phyloP scores from a whole-genome alignment of 2,888 invertebrate species.

The Drosophila kambysellisi region DNA sequence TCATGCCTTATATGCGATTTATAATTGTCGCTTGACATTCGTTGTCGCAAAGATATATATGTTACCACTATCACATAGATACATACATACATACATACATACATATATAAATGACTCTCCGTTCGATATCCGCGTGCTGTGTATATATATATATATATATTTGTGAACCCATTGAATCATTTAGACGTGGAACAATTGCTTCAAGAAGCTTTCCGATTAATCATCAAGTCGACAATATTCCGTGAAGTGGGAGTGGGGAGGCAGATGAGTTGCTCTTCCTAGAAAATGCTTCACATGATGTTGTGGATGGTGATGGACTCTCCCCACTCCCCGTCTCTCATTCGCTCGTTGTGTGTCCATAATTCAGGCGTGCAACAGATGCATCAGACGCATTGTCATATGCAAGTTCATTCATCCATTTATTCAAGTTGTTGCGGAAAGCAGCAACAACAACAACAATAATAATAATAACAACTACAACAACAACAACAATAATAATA shows the following conservation, averaged over 20 bases:
- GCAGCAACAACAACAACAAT: not conserved
- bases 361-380: constrained; percentile 28
- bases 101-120: too few species aligned
- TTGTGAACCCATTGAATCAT: constrained; percentile 38
- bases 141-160: not conserved
- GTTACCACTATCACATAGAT: constrained; percentile 17
- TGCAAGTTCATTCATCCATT: constrained; percentile 47
- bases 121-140: not conserved
- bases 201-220: constrained; percentile 47
- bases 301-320: not conserved
- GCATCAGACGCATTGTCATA: constrained; percentile 21
- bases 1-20: constrained; percentile 41
- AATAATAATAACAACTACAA: not conserved
- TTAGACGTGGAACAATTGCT: constrained; percentile 36
- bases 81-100: too few species aligned
- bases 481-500: constrained; percentile 29
- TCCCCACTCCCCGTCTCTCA: not conserved
- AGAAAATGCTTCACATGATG: constrained; percentile 19
- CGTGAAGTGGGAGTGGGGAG: not conserved
- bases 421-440: constrained; percentile 15
- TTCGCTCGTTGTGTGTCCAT: constrained; percentile 2
- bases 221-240: constrained; percentile 32
- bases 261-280: constrained; percentile 25
- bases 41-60: constrained; percentile 26
- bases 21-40: constrained; percentile 28